phyloP scores from a whole-genome alignment of 2,797 vertebrate genomes.

The Anguilla pacifica region DNA sequence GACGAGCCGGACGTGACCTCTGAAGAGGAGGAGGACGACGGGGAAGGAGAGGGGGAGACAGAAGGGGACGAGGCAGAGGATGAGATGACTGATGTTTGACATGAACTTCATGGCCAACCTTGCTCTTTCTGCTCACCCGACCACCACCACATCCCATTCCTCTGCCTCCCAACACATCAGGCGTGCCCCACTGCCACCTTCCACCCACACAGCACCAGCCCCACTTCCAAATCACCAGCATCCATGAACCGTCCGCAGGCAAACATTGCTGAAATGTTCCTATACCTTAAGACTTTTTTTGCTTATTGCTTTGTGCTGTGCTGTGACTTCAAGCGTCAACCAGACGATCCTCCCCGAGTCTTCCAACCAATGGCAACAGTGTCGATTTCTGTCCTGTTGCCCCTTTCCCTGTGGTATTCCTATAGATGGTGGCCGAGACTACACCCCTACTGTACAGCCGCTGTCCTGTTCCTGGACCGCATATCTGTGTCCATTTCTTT shows the following conservation, averaged over 20 bases:
- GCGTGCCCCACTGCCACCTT: neutral
- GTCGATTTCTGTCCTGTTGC: neutral
- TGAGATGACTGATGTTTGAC: conserved; percentile 98
- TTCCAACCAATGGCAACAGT: neutral
- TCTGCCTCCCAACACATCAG: neutral
- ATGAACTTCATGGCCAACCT: neutral
- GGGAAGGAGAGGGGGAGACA: conserved; percentile 73
- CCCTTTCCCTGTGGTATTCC: neutral
- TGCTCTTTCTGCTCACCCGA: neutral
- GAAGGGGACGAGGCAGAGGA: conserved; percentile 91
- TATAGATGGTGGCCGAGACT: neutral
- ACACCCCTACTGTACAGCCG: neutral
- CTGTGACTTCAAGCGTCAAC: neutral
- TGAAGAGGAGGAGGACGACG: conserved; percentile 90
- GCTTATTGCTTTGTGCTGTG: conserved; percentile 1
- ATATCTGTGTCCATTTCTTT: neutral
- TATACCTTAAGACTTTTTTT: neutral
- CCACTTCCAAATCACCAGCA: neutral
- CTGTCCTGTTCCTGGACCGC: neutral
- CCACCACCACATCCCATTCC: neutral
- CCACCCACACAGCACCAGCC: neutral
- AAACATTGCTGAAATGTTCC: neutral
- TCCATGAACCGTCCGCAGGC: neutral
- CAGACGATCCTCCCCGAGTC: neutral
- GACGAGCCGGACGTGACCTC: conserved; percentile 90